These are phyloP conservation scores for Platysternon megacephalum DNA, from an alignment of 2,113 vertebrate genomes.

Conservation along the genomic window DNA sequence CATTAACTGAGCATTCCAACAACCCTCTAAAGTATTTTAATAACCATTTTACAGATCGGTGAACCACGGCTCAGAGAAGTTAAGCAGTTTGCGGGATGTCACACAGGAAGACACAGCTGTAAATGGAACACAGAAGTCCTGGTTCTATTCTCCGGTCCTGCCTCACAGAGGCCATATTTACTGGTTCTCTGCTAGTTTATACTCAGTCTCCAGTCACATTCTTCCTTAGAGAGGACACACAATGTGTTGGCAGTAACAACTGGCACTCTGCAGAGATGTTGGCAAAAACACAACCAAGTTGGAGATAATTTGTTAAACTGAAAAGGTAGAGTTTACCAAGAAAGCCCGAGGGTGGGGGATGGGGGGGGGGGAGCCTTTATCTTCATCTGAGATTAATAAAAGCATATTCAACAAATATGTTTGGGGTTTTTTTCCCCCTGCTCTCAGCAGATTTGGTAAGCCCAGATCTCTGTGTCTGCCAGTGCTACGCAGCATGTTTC, in stretches of 20 bases:
- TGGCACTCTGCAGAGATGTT: neutral
- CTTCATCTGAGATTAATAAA: neutral
- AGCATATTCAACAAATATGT: neutral
- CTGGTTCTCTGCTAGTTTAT: neutral
- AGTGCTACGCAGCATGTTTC: neutral
- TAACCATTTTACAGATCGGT: neutral
- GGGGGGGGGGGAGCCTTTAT: neutral
- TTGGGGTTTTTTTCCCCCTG: neutral
- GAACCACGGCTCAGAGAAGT: neutral
- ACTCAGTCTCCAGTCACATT: neutral
- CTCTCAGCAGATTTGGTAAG: neutral
- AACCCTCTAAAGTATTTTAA: neutral
- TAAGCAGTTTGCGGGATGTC: neutral
- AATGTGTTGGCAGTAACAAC: neutral
- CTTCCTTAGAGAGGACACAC: neutral
- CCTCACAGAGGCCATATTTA: neutral
- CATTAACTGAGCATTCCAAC: neutral
- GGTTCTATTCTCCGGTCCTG: neutral
- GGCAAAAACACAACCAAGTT: neutral
- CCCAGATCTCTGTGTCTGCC: neutral
- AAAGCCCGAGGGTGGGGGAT: neutral
- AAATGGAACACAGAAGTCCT: neutral
- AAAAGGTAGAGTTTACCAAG: neutral
- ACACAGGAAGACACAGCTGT: neutral
- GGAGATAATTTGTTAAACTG: neutral